Base-by-base conservation (phyloP, 2,888 invertebrate genomes). In the Phyllotreta striolata region DNA sequence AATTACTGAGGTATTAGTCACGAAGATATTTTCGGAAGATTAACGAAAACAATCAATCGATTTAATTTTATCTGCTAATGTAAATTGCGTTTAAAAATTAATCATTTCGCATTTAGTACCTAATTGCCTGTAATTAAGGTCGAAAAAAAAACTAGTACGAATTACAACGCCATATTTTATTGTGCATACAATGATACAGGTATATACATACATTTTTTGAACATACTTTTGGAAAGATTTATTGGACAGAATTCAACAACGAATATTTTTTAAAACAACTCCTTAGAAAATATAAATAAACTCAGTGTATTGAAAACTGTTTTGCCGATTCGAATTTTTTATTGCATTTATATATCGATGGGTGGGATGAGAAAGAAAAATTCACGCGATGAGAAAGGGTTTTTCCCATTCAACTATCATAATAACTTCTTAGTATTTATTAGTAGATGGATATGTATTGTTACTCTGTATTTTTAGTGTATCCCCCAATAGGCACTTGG, bases 101-200 rank as follows among this genome's bases (percentile, higher is more conserved):
- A 24, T 24, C 24, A 24, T 24, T 24, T 24, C 2, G 10, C 10
- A 41, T 41, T 41, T 41, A 4, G n/a, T 41, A 41, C 10, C 9
- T 10, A 41, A 41, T 41, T 41, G 41, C 10, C 10, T 1, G 4
- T 41, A 41, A 41, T 41, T 41, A 4, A 41, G 10, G 41, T 39
- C 39, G n/a, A 24, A 40, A 51, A 35, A 14, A 39, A 54, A 54
- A 54, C 40, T 4, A 24, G 14, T 6, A 8, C 1, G 40, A 71
- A 70, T 72, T 81, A 81, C 81, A 81, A 81, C 81, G 80, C 80
- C 81, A 82, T 80, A 80, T 80, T 81, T 82, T 82, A 82, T 81
- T 82, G 82, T 82, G 82, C 81, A 82, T 82, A 82, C 81, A 81
- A 81, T 81, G 80, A 81, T 81, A 82, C 81, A 82, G 80, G 81